phyloP scores from a whole-genome alignment of 2,888 invertebrate species.

The Atrina japonica region DNA sequence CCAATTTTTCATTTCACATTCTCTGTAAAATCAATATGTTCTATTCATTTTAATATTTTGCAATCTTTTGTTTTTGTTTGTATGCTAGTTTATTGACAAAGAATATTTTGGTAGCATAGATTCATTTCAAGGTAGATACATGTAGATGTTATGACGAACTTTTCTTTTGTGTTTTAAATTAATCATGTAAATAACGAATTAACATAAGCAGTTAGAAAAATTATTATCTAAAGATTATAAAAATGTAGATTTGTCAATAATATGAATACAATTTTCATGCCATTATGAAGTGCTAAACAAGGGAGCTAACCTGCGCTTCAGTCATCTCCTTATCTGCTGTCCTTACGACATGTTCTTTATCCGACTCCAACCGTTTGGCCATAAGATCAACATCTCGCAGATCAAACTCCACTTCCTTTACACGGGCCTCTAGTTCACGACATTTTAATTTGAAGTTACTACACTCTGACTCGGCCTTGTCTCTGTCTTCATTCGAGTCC shows the following conservation, averaged over 20 bases:
- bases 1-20: too few species aligned
- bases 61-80: too few species aligned
- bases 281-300: neutral
- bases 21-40: too few species aligned
- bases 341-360: conserved; percentile 74
- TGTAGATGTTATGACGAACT: too few species aligned
- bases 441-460: conserved; percentile 60
- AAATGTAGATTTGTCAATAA: too few species aligned
- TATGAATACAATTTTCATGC: neutral
- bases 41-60: too few species aligned
- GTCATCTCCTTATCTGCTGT: conserved; percentile 77
- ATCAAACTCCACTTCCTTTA: conserved; percentile 63
- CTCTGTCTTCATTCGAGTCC: conserved; percentile 55
- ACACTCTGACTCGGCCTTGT: conserved; percentile 58
- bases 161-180: too few species aligned
- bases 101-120: too few species aligned
- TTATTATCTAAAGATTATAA: neutral
- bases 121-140: too few species aligned
- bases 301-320: conserved; percentile 75
- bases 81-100: too few species aligned
- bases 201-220: neutral
- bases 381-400: conserved; percentile 74
- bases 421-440: conserved; percentile 58
- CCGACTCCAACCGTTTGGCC: conserved; percentile 74
- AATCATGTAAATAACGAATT: too few species aligned